phyloP scores from a whole-genome alignment of 2,113 vertebrate genomes.

The Panurus biarmicus region DNA sequence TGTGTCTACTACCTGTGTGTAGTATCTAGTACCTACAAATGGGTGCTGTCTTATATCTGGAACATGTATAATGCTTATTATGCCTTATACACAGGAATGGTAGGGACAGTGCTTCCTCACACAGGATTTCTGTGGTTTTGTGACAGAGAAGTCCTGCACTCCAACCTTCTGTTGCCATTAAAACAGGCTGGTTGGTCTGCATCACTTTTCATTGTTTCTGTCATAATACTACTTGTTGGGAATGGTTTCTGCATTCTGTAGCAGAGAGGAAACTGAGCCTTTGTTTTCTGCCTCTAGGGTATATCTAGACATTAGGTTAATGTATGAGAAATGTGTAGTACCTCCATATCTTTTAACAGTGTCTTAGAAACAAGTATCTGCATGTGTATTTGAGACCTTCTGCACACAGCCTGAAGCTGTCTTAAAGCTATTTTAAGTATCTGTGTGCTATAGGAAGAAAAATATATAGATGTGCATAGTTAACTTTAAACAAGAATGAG shows the following conservation, averaged over 20 bases:
- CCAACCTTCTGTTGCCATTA: fast-evolving
- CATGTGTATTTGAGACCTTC: background rate
- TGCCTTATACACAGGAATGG: fast-evolving
- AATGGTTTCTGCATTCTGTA: background rate
- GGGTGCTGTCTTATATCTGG: background rate
- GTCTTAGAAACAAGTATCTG: background rate
- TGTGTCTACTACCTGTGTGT: too few species aligned
- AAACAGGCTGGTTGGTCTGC: background rate
- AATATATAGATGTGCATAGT: background rate
- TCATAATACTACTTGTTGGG: background rate
- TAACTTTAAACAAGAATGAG: background rate
- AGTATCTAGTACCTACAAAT: fast-evolving
- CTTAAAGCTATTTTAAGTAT: background rate
- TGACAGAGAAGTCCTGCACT: background rate
- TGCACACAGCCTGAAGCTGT: background rate
- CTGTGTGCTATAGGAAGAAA: background rate
- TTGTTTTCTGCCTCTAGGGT: background rate
- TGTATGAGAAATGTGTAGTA: background rate
- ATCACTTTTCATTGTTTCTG: background rate
- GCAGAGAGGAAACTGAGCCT: background rate
- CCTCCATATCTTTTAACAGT: background rate
- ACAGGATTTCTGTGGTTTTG: background rate
- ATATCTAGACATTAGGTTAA: background rate
- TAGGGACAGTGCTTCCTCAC: background rate
- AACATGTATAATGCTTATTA: background rate